Evolutionary conservation across 2,797 vertebrate genomes (phyloP), one percentile per base, ranked within the genome.

Genomic region (Tragopan temminckii): DNA sequence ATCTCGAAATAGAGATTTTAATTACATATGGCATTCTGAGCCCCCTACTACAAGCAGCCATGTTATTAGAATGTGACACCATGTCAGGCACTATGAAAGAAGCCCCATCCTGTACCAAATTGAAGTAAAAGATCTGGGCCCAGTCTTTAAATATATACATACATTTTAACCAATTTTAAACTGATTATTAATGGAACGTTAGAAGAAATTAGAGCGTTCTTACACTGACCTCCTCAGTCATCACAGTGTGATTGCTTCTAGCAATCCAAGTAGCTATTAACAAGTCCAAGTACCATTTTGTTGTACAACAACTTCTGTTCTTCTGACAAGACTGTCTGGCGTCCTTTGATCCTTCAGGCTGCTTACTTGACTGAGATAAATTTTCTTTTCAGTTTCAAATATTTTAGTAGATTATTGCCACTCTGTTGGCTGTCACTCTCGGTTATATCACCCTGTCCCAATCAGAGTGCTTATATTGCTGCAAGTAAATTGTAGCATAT

Each of bases 1-100:
- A 72, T 85, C 94, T 93, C 77, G 87, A 92, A 96, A 90, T 69
- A 90, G 66, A 91, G 75, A 91, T 94, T 93, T 96, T 96, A 93
- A 95, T 64, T 84, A 81, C 72, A 88, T 33, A 88, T 94, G 86
- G 40, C 76, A 85, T 91, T 85, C 87, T 80, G 57, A 95, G 15
- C 48, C 27, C 80, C 63, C 62, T 78, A 8, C 29, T 62, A 55
- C 63, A 33, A 87, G 75, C 92, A 94, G 40, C 46, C 43, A 31
- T n/a, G 3, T 85, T 92, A 62, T 57, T 88, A 87, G 83, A 94
- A 94, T 75, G 74, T 75, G 90, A 55, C 70, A 80, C 57, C 23
- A 72, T 87, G 92, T 83, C 88, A 93, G 84, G 24, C 45, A 46
- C 76, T 82, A n/a, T 88, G 71, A 88, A 57, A 93, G 70, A 81